phyloP scores from a whole-genome alignment of 1,140 invertebrate species.

The Apis florea region DNA sequence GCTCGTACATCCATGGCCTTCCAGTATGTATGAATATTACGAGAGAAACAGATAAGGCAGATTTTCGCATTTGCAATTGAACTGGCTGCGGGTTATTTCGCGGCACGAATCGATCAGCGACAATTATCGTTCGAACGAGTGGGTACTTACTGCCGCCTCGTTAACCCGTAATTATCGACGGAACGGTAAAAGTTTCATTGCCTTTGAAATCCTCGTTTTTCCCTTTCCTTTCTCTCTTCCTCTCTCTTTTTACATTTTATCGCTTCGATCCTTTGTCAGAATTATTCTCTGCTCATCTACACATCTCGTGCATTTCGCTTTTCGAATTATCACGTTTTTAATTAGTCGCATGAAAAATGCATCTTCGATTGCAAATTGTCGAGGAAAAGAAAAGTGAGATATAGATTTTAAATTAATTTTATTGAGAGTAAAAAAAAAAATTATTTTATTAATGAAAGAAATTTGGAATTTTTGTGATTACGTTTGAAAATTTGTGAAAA shows the following conservation, averaged over 20 bases:
- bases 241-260: background rate
- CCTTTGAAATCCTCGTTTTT: slow-evolving; percentile 46
- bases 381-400: background rate
- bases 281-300: too few relatives aligned
- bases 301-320: background rate
- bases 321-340: background rate
- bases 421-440: too few relatives aligned
- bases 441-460: too few relatives aligned
- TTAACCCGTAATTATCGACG: slow-evolving; percentile 56
- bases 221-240: background rate
- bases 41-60: slow-evolving; percentile 27
- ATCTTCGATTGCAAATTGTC: background rate
- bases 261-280: background rate
- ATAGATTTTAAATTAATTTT: background rate
- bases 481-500: too few relatives aligned
- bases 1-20: background rate
- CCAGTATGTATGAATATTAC: background rate
- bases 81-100: slow-evolving; percentile 41
- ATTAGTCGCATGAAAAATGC: background rate
- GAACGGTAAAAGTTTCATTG: slow-evolving; percentile 59
- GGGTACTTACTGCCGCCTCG: slow-evolving; percentile 51
- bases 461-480: too few relatives aligned
- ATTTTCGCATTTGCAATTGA: slow-evolving; percentile 45
- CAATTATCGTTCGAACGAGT: slow-evolving; percentile 58
- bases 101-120: slow-evolving; percentile 56